phyloP scores from a whole-genome alignment of 2,113 vertebrate genomes.

The Neoarius graeffei region DNA sequence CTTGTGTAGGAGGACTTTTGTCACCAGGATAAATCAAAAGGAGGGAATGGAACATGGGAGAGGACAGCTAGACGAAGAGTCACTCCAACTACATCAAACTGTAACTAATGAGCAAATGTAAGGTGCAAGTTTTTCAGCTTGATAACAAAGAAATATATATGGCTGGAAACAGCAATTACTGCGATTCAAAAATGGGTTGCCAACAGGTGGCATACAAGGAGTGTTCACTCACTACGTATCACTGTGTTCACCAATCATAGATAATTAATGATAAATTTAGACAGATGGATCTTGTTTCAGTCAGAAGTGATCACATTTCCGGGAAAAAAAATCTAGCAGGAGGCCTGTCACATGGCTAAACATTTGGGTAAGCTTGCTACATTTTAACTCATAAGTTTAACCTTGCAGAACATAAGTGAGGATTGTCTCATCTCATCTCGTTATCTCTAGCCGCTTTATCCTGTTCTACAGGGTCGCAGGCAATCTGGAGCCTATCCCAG shows the following conservation, averaged over 20 bases:
- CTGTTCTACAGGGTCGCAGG: too few species aligned
- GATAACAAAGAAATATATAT: neutral
- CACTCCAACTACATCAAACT: slow-evolving; percentile 47
- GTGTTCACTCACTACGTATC: neutral
- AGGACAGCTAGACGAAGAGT: slow-evolving; percentile 38
- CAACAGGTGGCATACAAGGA: neutral
- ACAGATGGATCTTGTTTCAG: neutral
- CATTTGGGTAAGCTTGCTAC: neutral
- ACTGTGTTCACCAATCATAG: neutral
- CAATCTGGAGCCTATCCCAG: too few species aligned
- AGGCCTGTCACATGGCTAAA: neutral
- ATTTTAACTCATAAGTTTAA: too few species aligned
- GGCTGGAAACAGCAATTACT: slow-evolving; percentile 9
- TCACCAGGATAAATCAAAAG: slow-evolving; percentile 50
- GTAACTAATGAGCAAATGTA: slow-evolving; percentile 46
- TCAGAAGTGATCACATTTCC: neutral
- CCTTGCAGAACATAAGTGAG: too few species aligned
- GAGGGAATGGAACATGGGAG: slow-evolving; percentile 30
- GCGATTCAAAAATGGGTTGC: neutral
- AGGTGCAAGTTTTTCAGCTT: slow-evolving; percentile 33
- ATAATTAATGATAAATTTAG: neutral
- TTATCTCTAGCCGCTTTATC: too few species aligned
- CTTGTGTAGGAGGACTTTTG: slow-evolving; percentile 51
- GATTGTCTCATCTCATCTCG: too few species aligned
- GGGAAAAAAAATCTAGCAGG: neutral